A percentile compares a stretch with the other conserved stretches of the same genome.
These are phyloP conservation scores for Heliornis fulica DNA, from an alignment of 2,113 vertebrate species.

Conservation along the genomic window DNA sequence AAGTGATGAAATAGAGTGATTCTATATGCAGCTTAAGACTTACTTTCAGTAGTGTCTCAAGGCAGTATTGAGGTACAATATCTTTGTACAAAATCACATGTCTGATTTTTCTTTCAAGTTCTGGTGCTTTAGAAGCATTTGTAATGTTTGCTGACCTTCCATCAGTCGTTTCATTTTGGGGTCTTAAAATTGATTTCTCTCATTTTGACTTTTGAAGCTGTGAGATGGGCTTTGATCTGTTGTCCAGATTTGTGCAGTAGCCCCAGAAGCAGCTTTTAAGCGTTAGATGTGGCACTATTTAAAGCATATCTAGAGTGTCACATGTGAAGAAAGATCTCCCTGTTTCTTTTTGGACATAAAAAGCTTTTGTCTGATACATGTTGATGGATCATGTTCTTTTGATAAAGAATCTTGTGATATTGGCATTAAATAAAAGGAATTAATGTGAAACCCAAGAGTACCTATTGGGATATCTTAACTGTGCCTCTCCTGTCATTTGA, in stretches of 20 bases:
- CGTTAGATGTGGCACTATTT: neutral
- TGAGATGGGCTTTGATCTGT: constrained; percentile 39
- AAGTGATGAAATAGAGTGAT: neutral
- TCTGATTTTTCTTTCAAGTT: constrained; percentile 44
- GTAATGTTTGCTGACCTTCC: constrained; percentile 35
- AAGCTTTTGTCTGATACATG: constrained; percentile 29
- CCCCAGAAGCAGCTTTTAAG: neutral
- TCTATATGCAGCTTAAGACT: neutral
- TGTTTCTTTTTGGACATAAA: constrained; percentile 3
- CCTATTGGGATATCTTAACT: constrained; percentile 10
- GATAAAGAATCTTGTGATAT: constrained; percentile 23
- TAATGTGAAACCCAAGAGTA: neutral
- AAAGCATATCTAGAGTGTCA: constrained; percentile 5
- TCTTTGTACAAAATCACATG: constrained; percentile 33
- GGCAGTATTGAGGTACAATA: neutral
- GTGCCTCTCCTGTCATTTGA: neutral
- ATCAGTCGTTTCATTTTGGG: constrained; percentile 23
- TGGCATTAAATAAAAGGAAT: constrained; percentile 16
- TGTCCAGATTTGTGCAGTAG: constrained; percentile 25
- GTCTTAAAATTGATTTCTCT: constrained; percentile 26
- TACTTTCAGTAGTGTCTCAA: neutral
- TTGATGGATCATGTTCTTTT: neutral
- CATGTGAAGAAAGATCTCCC: neutral
- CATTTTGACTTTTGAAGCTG: constrained; percentile 43
- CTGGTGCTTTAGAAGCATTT: constrained; percentile 21